Percentiles rank a stretch among this genome's conserved stretches.
These are phyloP conservation scores for Meta bourneti DNA, from an alignment of 2,888 invertebrate genomes.

Conservation along the genomic window DNA sequence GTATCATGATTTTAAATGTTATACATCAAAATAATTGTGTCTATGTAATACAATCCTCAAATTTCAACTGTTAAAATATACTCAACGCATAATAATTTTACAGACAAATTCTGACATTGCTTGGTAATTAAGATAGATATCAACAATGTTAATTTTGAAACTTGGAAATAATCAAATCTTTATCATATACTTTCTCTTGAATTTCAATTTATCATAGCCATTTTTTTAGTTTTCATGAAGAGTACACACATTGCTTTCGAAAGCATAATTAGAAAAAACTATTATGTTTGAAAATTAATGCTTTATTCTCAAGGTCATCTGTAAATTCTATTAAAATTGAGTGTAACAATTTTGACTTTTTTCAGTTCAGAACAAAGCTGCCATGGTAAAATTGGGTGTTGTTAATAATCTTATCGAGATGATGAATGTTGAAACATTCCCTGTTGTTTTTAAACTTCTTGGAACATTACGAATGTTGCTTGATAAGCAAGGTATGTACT, in stretches of 20 bases:
- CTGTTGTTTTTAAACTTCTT: slow-evolving; percentile 91
- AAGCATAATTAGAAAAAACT: not conserved
- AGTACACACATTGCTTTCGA: not conserved
- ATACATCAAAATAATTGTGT: not conserved
- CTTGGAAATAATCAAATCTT: not conserved
- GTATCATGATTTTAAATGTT: not conserved
- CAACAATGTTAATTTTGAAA: too few relatives aligned
- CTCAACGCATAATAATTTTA: not conserved
- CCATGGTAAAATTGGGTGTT: slow-evolving; percentile 87
- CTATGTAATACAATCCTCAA: not conserved
- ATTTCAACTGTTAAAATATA: not conserved
- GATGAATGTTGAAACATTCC: slow-evolving; percentile 85
- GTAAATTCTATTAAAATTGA: not conserved
- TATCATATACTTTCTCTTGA: not conserved
- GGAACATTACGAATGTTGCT: slow-evolving; percentile 92
- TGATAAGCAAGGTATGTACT: slow-evolving; percentile 84
- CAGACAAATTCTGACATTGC: not conserved
- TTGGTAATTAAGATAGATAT: not conserved
- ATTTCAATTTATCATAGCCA: not conserved
- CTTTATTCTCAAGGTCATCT: not conserved
- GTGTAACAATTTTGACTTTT: slow-evolving; percentile 82
- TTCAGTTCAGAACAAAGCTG: slow-evolving; percentile 87
- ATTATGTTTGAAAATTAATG: not conserved
- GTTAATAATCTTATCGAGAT: slow-evolving; percentile 88
- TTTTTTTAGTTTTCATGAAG: too few relatives aligned